Evolutionary conservation across 1,140 invertebrate species (phyloP).

Genomic region (Leptonema lineaticorne): DNA sequence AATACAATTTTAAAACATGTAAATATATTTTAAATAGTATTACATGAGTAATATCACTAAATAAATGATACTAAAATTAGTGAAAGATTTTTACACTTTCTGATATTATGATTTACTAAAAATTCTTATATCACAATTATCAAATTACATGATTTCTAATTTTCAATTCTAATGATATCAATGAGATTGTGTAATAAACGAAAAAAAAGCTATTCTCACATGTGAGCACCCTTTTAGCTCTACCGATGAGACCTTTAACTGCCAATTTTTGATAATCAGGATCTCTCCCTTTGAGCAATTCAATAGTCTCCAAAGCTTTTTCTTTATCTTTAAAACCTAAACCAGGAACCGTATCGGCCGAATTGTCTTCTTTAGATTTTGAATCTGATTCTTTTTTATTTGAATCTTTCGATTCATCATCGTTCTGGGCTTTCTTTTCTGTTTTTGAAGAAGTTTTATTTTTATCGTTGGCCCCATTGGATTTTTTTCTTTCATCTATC

Average conservation of each 20-base stretch:
- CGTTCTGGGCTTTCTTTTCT: constrained; percentile 47
- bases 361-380: constrained; percentile 28
- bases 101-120: too few relatives aligned
- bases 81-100: not conserved
- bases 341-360: constrained; percentile 59
- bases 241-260: constrained; percentile 63
- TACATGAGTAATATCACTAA: constrained; percentile 4
- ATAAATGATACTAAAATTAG: not conserved
- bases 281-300: constrained; percentile 61
- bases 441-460: constrained; percentile 45
- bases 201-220: constrained; percentile 48
- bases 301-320: constrained; percentile 50
- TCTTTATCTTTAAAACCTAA: constrained; percentile 67
- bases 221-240: constrained; percentile 63
- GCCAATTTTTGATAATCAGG: constrained; percentile 67
- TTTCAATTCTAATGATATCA: too few relatives aligned
- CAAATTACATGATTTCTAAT: too few relatives aligned
- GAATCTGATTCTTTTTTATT: constrained; percentile 38
- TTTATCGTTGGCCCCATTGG: constrained; percentile 52
- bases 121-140: too few relatives aligned
- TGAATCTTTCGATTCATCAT: constrained; percentile 46
- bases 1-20: constrained; percentile 38
- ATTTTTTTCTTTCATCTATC: constrained; percentile 59
- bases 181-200: not conserved
- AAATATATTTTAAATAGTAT: constrained; percentile 23